Percentiles rank a stretch among this genome's conserved stretches.
These are phyloP conservation scores for Saccopteryx bilineata DNA, from an alignment of 2,113 vertebrate genomes.

Conservation along the genomic window DNA sequence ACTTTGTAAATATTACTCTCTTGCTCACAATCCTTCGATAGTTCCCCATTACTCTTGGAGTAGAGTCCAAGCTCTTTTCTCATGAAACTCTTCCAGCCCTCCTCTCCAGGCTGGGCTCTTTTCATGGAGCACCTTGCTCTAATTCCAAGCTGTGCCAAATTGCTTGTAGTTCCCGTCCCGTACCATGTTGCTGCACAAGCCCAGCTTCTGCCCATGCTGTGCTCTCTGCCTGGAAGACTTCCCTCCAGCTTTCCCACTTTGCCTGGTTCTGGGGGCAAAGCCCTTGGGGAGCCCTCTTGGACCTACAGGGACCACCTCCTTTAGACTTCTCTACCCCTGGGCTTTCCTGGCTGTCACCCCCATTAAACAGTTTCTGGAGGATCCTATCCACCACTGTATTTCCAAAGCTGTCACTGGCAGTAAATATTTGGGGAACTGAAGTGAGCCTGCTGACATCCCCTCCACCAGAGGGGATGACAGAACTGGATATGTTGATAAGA, in stretches of 20 bases:
- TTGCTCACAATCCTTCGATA: not conserved
- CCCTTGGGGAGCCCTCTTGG: not conserved
- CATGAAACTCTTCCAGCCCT: not conserved
- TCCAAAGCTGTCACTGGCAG: not conserved
- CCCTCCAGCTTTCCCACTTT: not conserved
- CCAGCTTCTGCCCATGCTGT: not conserved
- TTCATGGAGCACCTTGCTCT: not conserved
- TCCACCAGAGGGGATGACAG: not conserved
- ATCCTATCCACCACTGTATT: not conserved
- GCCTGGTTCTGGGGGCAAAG: not conserved
- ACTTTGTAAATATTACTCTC: not conserved
- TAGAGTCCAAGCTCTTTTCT: conserved; percentile 35
- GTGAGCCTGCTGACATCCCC: not conserved
- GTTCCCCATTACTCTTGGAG: not conserved
- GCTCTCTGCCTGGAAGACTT: not conserved
- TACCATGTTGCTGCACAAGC: too few relatives aligned
- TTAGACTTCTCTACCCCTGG: not conserved
- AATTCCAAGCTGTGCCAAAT: not conserved
- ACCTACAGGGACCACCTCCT: not conserved
- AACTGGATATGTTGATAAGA: not conserved
- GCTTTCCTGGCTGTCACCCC: not conserved
- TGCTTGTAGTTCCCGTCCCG: not conserved
- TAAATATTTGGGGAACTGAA: not conserved
- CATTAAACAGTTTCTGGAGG: not conserved
- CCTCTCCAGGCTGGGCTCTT: not conserved